A percentile compares a stretch with the other conserved stretches of the same genome.
These are phyloP conservation scores for Mus minutoides DNA, from an alignment of 2,797 vertebrate genomes.

Conservation along the genomic window DNA sequence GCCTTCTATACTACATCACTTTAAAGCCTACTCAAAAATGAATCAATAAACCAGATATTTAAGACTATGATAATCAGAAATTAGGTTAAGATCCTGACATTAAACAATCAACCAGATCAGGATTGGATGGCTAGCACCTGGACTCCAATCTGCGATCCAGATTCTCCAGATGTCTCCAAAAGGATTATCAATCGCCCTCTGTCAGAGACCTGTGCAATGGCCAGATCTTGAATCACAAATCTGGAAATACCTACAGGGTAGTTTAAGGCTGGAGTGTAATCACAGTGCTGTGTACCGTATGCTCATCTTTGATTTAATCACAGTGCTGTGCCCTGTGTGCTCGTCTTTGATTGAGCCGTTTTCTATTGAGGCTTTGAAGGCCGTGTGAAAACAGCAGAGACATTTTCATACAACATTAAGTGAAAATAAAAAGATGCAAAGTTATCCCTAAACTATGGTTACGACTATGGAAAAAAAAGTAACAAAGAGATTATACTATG, in stretches of 20 bases:
- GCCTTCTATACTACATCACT: background rate
- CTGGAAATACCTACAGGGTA: background rate
- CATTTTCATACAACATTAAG: conserved; percentile 36
- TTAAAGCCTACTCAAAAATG: background rate
- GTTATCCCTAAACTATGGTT: background rate
- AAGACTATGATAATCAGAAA: background rate
- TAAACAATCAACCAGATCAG: background rate
- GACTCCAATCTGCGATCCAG: background rate
- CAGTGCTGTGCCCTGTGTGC: background rate
- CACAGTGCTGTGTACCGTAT: background rate
- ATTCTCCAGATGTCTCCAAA: background rate
- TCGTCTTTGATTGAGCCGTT: background rate
- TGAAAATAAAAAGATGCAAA: conserved; percentile 57
- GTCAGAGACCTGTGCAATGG: background rate
- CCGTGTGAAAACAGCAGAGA: background rate
- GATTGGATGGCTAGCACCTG: background rate
- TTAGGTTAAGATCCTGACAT: background rate
- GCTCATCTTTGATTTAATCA: background rate
- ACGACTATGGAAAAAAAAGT: conserved; percentile 49
- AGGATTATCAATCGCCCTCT: background rate
- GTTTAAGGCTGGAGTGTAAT: conserved; percentile 8
- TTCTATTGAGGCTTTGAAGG: conserved; percentile 27
- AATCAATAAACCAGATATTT: background rate
- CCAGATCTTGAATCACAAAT: conserved; percentile 1
- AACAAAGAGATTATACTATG: conserved; percentile 11